phyloP scores from a whole-genome alignment of 64 coral and sea anemone genomes.

The Pocillopora damicornis region DNA sequence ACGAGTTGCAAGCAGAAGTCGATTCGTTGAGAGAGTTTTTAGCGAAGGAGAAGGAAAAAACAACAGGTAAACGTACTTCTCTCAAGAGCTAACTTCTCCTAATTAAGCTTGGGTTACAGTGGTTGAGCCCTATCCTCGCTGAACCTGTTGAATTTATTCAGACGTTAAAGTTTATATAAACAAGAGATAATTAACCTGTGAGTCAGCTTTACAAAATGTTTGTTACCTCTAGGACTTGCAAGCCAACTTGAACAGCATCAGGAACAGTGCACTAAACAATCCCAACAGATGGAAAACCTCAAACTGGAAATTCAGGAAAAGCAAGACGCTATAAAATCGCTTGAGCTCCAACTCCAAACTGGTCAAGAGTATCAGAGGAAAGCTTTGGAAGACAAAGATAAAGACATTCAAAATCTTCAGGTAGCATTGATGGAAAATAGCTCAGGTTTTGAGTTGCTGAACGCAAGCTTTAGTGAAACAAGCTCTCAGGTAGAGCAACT shows the following conservation, averaged over 20 bases:
- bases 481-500: constrained; percentile 16
- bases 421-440: constrained; percentile 55
- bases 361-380: not conserved
- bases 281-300: not conserved
- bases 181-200: not conserved
- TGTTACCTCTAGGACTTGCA: not conserved
- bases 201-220: not conserved
- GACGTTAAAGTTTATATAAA: not conserved
- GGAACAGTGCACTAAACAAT: not conserved
- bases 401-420: constrained; percentile 52
- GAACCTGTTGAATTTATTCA: too few relatives aligned
- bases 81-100: not conserved
- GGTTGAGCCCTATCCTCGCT: too few relatives aligned
- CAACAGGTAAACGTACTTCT: not conserved
- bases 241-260: constrained; percentile 10
- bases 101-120: too few relatives aligned
- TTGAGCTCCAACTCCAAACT: constrained; percentile 42
- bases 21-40: constrained; percentile 7
- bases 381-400: constrained; percentile 59
- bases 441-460: constrained; percentile 55
- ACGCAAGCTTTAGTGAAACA: constrained; percentile 22
- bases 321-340: not conserved
- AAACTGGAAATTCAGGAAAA: constrained; percentile 29
- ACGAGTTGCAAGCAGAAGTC: constrained; percentile 23
- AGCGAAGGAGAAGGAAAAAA: constrained; percentile 9